Percentiles rank a stretch among this genome's conserved stretches.
Conservation (phyloP, 2,888 invertebrate species). For the Herminia tarsipennalis region DNA sequence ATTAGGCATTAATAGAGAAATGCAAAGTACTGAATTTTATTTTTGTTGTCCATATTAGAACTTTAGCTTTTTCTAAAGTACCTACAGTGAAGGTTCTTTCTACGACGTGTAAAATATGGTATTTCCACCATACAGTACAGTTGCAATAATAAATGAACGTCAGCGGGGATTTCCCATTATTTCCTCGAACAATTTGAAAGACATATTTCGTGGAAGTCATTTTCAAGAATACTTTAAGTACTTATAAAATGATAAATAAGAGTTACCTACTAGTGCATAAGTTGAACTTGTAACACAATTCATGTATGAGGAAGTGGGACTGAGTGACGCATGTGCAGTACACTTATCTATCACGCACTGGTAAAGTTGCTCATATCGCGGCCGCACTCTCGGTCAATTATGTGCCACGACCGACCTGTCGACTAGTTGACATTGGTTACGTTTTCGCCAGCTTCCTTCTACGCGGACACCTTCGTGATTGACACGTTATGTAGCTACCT, state of each 20-base stretch:
- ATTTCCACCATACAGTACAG: slow-evolving; percentile 14
- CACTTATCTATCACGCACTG: slow-evolving; percentile 49
- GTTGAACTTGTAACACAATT: slow-evolving; percentile 47
- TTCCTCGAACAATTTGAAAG: slow-evolving; percentile 12
- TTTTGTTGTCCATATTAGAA: too few relatives aligned
- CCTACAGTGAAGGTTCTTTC: too few relatives aligned
- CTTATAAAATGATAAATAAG: not conserved
- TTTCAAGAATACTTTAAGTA: not conserved
- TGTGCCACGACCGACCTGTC: slow-evolving; percentile 48
- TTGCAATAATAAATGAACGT: slow-evolving; percentile 11
- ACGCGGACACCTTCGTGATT: slow-evolving; percentile 55
- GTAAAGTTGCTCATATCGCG: slow-evolving; percentile 50
- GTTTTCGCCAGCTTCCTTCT: slow-evolving; percentile 66
- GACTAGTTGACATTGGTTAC: slow-evolving; percentile 69
- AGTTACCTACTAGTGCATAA: slow-evolving; percentile 36
- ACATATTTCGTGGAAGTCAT: slow-evolving; percentile 6
- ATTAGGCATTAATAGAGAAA: too few relatives aligned
- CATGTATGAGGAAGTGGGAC: slow-evolving; percentile 48
- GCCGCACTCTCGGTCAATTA: slow-evolving; percentile 58
- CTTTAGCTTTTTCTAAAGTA: too few relatives aligned
- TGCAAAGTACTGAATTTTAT: too few relatives aligned
- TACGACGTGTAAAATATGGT: not conserved
- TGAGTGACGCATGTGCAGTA: slow-evolving; percentile 47
- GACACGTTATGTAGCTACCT: slow-evolving; percentile 54
- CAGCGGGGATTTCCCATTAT: slow-evolving; percentile 24